phyloP scores from a whole-genome alignment of 2,113 vertebrate species.

The Mus pahari region DNA sequence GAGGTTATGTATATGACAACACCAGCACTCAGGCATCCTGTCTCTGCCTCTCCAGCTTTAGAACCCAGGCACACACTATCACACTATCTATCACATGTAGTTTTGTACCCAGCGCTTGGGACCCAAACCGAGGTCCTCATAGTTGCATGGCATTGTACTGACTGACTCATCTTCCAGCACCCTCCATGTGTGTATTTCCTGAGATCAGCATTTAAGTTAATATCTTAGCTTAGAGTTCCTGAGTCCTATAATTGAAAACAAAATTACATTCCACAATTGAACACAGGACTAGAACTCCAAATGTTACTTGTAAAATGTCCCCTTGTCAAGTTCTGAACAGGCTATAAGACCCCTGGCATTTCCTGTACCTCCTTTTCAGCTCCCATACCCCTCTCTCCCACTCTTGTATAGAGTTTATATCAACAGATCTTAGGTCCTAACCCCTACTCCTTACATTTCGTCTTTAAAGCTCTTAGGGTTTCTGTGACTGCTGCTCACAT shows the following conservation, averaged over 20 bases:
- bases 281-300: background rate
- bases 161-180: background rate
- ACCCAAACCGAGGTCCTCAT: background rate
- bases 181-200: background rate
- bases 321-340: background rate
- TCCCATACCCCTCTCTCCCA: background rate
- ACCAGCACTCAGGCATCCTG: background rate
- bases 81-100: background rate
- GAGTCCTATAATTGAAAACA: background rate
- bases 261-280: background rate
- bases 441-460: background rate
- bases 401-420: constrained; percentile 1
- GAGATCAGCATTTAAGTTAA: constrained; percentile 26
- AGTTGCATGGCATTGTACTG: background rate
- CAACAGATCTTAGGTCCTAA: background rate
- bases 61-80: background rate
- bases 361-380: background rate
- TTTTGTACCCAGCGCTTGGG: background rate
- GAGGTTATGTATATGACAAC: background rate
- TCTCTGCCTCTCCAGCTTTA: background rate
- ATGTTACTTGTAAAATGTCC: background rate
- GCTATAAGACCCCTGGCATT: background rate
- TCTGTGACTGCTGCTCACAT: background rate
- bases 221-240: constrained; percentile 24
- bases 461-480: background rate